Evolutionary conservation across 2,113 vertebrate species (phyloP).

Genomic region (Nerophis lumbriciformis): DNA sequence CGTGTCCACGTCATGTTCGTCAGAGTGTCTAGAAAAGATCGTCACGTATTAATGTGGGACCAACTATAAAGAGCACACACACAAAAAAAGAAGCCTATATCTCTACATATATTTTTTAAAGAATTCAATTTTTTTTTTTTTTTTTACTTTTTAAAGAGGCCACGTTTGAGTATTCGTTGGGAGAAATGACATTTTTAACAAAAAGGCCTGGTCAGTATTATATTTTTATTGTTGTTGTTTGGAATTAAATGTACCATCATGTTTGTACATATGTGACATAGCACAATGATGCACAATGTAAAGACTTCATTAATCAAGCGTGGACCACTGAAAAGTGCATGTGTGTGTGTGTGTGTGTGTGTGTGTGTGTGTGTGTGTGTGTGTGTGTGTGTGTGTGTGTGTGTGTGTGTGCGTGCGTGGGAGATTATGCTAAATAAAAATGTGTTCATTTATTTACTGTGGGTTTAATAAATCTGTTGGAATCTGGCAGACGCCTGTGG

Average conservation of each 20-base stretch:
- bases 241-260: conserved; percentile 47
- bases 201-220: conserved; percentile 25
- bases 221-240: conserved; percentile 24
- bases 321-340: conserved; percentile 42
- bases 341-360: conserved; percentile 12
- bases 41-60: conserved; percentile 59
- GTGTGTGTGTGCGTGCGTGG: not conserved
- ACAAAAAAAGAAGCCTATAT: conserved; percentile 58
- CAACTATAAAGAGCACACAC: conserved; percentile 55
- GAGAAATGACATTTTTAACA: conserved; percentile 20
- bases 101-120: conserved; percentile 48
- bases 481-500: conserved; percentile 37
- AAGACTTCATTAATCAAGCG: conserved; percentile 26
- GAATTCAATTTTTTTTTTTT: conserved; percentile 27
- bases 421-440: conserved; percentile 33
- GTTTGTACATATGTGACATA: conserved; percentile 66
- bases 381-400: conserved; percentile 17
- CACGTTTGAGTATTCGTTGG: conserved; percentile 22
- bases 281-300: conserved; percentile 50
- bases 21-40: conserved; percentile 61
- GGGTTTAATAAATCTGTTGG: conserved; percentile 65
- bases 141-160: conserved; percentile 44
- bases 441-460: conserved; percentile 54
- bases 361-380: conserved; percentile 11
- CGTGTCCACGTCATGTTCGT: conserved; percentile 52